Base-by-base conservation (phyloP, 2,113 vertebrate species). In the Erinaceus europaeus region DNA sequence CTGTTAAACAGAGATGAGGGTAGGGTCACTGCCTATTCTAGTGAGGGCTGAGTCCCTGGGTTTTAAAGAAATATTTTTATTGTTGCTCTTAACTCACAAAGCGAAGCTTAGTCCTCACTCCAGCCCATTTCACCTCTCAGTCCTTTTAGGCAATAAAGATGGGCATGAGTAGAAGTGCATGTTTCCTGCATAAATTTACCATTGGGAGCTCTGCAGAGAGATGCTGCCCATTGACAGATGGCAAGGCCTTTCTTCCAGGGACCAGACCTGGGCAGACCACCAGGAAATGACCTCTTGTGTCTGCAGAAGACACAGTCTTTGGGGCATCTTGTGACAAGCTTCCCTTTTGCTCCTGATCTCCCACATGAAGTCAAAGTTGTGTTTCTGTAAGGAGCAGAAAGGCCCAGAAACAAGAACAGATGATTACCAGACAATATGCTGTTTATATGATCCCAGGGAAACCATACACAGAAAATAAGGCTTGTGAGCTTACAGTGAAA, bases 351-450 rank as follows among this genome's bases (percentile, higher is more conserved):
- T n/a, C n/a, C 50, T 34, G 81, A 82, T 34, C 77, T 86, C 42
- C 57, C 42, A 53, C 64, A 61, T 67, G 77, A 91, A 85, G 72
- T n/a, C 61, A 78, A 50, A 91, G 42, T 73, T 78, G 55, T 78
- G 64, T 29, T 86, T 91, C 77, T 72, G 82, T 52, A 65, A 93
- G 76, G 8, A 86, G 62, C 65, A 78, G 76, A 32, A 82, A 40
- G 36, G 21, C 57, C 15, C 15, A 59, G 40, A 57, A 81, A 76
- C 36, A 81, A 72, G 38, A 27, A 65, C 27, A n/a, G 25, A 42
- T 20, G 40, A 82, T 82, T 86, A 61, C 62, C 48, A 46, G 55
- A 71, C 69, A 57, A 48, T 10, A 29, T 55, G 23, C 59, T 1
- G 6, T 27, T 50, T 21, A 57, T 55, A 59, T 25, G 32, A 74